phyloP scores from a whole-genome alignment of 92 coral and sea anemone species.

The Palythoa caribaeorum region DNA sequence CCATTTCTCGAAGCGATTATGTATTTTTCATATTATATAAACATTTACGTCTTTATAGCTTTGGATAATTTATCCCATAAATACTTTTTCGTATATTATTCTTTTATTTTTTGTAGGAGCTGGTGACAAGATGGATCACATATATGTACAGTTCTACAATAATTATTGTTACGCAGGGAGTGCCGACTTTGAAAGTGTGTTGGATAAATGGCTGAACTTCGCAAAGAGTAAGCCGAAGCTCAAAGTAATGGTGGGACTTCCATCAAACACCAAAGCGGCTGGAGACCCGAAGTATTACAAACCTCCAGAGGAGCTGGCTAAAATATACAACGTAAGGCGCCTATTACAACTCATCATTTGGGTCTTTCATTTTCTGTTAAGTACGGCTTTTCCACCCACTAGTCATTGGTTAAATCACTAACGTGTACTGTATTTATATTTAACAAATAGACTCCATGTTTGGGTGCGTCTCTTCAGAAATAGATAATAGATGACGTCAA shows the following conservation, averaged over 20 bases:
- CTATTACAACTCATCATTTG: background rate
- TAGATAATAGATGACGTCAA: too few species aligned
- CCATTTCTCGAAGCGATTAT: too few species aligned
- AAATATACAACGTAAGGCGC: constrained; percentile 67
- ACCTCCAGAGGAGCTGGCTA: constrained; percentile 78
- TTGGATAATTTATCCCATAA: too few species aligned
- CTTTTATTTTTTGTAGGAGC: constrained; percentile 48
- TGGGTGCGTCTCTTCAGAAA: too few species aligned
- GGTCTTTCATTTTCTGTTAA: too few species aligned
- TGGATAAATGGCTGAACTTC: constrained; percentile 82
- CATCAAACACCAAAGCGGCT: constrained; percentile 76
- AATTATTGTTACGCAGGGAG: constrained; percentile 86
- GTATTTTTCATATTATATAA: too few species aligned
- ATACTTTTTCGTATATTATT: too few species aligned
- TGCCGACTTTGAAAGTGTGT: constrained; percentile 65
- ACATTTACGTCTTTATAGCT: too few species aligned
- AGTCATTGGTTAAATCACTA: too few species aligned
- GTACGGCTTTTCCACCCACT: too few species aligned
- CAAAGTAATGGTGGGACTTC: constrained; percentile 74
- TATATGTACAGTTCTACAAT: constrained; percentile 84
- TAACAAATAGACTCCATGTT: too few species aligned
- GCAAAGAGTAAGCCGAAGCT: constrained; percentile 65
- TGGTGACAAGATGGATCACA: constrained; percentile 81
- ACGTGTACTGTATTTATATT: too few species aligned
- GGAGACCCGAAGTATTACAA: constrained; percentile 78